Conservation (phyloP, 2,888 invertebrate genomes). For the Sclerodermus sp. region DNA sequence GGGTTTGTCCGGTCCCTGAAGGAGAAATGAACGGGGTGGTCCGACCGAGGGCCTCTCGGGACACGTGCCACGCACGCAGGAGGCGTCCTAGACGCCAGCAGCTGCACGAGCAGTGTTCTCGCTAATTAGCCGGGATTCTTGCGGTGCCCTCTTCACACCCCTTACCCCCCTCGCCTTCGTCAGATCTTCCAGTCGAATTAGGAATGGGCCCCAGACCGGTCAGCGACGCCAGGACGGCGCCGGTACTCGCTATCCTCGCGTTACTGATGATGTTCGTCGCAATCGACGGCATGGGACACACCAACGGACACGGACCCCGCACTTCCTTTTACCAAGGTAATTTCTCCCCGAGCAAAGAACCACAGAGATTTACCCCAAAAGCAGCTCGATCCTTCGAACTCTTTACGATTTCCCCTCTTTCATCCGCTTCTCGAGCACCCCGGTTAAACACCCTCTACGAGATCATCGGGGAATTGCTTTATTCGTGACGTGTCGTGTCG, state of each 20-base stretch:
- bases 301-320: slow-evolving; percentile 14
- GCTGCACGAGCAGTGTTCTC: slow-evolving; percentile 26
- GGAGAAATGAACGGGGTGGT: slow-evolving; percentile 38
- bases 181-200: too few relatives aligned
- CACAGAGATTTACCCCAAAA: too few relatives aligned
- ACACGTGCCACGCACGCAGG: slow-evolving; percentile 49
- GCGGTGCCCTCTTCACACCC: neutral
- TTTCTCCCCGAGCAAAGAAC: too few relatives aligned
- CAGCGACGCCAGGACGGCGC: slow-evolving; percentile 16
- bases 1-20: too few relatives aligned
- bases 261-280: slow-evolving; percentile 23
- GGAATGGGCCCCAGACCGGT: slow-evolving; percentile 6
- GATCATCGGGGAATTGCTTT: too few relatives aligned
- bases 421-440: too few relatives aligned
- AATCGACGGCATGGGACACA: slow-evolving; percentile 29
- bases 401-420: too few relatives aligned
- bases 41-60: slow-evolving; percentile 39
- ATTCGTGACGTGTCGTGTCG: too few relatives aligned
- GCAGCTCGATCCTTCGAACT: too few relatives aligned
- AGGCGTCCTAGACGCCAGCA: slow-evolving; percentile 36
- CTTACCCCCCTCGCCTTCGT: too few relatives aligned
- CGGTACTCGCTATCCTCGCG: slow-evolving; percentile 24
- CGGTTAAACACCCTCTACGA: too few relatives aligned
- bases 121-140: neutral
- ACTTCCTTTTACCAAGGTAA: slow-evolving; percentile 24